Conservation (phyloP, 2,797 vertebrate genomes). For the Chaetophractus vellerosus region DNA sequence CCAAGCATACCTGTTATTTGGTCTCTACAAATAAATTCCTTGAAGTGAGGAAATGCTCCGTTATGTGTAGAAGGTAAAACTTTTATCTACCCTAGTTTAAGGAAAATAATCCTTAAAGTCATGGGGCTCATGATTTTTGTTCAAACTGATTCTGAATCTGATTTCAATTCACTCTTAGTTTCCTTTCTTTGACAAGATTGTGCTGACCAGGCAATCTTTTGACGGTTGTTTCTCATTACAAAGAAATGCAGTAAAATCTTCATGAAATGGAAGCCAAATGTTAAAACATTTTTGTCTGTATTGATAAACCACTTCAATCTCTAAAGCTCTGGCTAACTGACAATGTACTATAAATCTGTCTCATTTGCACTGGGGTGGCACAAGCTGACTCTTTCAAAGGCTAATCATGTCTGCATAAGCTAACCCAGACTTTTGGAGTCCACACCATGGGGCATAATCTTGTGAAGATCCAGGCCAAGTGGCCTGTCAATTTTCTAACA, state of each 20-base stretch:
- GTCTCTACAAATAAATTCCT: slow-evolving; percentile 10
- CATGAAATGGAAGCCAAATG: slow-evolving; percentile 43
- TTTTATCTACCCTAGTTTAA: background rate
- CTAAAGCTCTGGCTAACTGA: background rate
- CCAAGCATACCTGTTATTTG: background rate
- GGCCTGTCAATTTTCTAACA: background rate
- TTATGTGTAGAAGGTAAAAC: background rate
- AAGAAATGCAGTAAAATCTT: slow-evolving; percentile 50
- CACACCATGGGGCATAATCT: background rate
- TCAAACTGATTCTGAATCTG: background rate
- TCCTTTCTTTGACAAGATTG: slow-evolving; percentile 16
- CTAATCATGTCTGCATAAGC: background rate
- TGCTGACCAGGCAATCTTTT: background rate
- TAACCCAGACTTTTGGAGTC: background rate
- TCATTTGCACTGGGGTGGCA: background rate
- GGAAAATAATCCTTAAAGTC: slow-evolving; percentile 12
- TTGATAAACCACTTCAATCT: background rate
- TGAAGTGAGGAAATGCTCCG: background rate
- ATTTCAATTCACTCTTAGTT: background rate
- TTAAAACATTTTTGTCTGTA: slow-evolving; percentile 55
- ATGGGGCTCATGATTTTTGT: background rate
- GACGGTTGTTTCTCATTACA: slow-evolving; percentile 39
- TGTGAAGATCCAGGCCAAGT: background rate
- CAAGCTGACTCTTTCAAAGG: background rate
- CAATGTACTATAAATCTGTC: background rate